A percentile compares a stretch with the other conserved stretches of the same genome.
Evolutionary conservation across 1,140 invertebrate species (phyloP).

Genomic region (Eriocheir sinensis): DNA sequence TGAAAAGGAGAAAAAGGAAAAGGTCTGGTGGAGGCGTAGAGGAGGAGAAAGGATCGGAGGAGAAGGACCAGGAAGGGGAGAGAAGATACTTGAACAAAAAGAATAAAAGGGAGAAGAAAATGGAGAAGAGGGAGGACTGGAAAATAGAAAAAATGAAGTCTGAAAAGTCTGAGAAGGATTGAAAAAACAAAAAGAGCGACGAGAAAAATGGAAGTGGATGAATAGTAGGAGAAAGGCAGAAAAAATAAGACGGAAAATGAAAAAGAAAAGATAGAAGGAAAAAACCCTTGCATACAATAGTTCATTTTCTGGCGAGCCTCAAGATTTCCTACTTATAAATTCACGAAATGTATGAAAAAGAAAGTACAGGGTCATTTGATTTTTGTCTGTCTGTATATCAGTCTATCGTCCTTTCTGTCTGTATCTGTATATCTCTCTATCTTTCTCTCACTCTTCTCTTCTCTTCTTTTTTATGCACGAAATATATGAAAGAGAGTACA

Average conservation of each 20-base stretch:
- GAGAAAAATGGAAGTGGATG: too few species aligned
- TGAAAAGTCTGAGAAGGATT: too few species aligned
- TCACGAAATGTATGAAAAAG: constrained; percentile 2
- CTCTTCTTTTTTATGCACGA: not conserved
- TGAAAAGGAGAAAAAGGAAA: not conserved
- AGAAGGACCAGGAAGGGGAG: not conserved
- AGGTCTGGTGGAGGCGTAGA: not conserved
- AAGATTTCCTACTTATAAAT: not conserved
- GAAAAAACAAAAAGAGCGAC: not conserved
- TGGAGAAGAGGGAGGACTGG: not conserved
- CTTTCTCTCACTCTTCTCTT: not conserved
- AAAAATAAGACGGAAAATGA: constrained; percentile 13
- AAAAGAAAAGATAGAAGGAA: not conserved
- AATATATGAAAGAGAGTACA: too few species aligned
- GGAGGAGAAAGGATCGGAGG: not conserved
- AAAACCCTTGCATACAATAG: not conserved
- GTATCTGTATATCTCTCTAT: not conserved
- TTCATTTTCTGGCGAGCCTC: not conserved
- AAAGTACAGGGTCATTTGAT: too few species aligned
- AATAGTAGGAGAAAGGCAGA: not conserved
- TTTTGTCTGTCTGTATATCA: too few species aligned
- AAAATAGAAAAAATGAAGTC: too few species aligned
- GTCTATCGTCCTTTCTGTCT: too few species aligned
- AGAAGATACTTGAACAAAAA: too few species aligned
- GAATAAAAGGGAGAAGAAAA: not conserved